Evolutionary conservation across 1,140 invertebrate genomes (phyloP).

Genomic region (Bathynomus jamesi): DNA sequence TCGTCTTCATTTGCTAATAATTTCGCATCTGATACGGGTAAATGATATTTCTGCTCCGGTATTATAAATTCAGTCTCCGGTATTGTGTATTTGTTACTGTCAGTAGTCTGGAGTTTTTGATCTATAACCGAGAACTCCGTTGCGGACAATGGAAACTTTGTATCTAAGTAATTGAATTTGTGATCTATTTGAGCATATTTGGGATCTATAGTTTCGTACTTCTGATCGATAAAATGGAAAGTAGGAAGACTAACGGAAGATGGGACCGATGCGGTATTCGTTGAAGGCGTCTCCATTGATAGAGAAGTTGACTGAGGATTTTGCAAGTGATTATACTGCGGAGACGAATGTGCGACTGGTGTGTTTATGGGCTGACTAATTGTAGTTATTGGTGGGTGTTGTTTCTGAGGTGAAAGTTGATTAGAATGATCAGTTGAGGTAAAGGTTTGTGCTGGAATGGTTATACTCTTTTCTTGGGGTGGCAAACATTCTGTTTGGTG

Average conservation of each 20-base stretch:
- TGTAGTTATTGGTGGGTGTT: background rate
- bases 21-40: background rate
- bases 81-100: background rate
- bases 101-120: background rate
- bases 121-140: background rate
- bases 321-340: background rate
- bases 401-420: background rate
- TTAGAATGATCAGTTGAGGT: background rate
- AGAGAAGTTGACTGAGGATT: background rate
- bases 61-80: background rate
- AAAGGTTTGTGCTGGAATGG: background rate
- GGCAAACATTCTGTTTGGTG: background rate
- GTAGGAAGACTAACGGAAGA: background rate
- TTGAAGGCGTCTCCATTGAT: background rate
- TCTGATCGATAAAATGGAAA: background rate
- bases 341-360: background rate
- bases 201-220: background rate
- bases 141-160: background rate
- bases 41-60: background rate
- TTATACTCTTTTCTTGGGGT: background rate
- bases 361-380: background rate
- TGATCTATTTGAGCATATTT: background rate
- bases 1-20: background rate
- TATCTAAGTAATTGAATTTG: background rate
- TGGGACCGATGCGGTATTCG: background rate